Evolutionary conservation across 2,888 invertebrate species (phyloP).

Genomic region (Hoplodrina blanda): DNA sequence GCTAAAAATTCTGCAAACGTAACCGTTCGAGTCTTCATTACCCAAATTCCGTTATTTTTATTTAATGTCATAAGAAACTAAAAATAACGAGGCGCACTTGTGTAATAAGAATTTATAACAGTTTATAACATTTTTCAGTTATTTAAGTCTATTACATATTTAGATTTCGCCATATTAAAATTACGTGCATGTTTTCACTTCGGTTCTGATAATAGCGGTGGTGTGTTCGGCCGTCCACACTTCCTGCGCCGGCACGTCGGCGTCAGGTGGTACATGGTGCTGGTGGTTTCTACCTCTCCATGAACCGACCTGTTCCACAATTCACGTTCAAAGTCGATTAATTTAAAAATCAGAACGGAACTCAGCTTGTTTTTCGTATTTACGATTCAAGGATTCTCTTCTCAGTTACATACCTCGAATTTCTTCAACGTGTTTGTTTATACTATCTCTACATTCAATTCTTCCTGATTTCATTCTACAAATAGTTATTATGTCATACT

Average conservation of each 20-base stretch:
- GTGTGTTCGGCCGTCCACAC: slow-evolving; percentile 78
- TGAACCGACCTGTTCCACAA: slow-evolving; percentile 78
- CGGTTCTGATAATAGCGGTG: slow-evolving; percentile 64
- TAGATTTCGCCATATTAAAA: slow-evolving; percentile 59
- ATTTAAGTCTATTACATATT: slow-evolving; percentile 30
- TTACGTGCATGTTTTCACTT: slow-evolving; percentile 63
- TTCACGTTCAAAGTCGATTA: slow-evolving; percentile 87
- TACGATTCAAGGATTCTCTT: slow-evolving; percentile 67
- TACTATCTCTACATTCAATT: slow-evolving; percentile 25
- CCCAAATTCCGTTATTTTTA: slow-evolving; percentile 39
- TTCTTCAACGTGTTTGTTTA: slow-evolving; percentile 60
- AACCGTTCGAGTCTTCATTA: slow-evolving; percentile 39
- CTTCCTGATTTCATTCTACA: slow-evolving; percentile 40
- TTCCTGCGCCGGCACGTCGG: slow-evolving; percentile 77
- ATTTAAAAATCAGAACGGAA: slow-evolving; percentile 75
- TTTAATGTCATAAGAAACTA: slow-evolving; percentile 44
- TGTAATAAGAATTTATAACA: slow-evolving; percentile 40
- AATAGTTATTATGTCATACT: slow-evolving; percentile 33
- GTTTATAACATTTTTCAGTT: slow-evolving; percentile 47
- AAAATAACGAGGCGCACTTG: slow-evolving; percentile 36
- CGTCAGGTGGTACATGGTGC: slow-evolving; percentile 84
- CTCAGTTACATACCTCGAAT: slow-evolving; percentile 59
- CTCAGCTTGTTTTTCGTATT: slow-evolving; percentile 66
- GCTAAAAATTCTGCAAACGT: slow-evolving; percentile 38
- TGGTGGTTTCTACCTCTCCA: slow-evolving; percentile 86